Percentiles rank a stretch among this genome's conserved stretches.
Conservation (phyloP, 2,888 invertebrate species). For the Spisula subtruncata region DNA sequence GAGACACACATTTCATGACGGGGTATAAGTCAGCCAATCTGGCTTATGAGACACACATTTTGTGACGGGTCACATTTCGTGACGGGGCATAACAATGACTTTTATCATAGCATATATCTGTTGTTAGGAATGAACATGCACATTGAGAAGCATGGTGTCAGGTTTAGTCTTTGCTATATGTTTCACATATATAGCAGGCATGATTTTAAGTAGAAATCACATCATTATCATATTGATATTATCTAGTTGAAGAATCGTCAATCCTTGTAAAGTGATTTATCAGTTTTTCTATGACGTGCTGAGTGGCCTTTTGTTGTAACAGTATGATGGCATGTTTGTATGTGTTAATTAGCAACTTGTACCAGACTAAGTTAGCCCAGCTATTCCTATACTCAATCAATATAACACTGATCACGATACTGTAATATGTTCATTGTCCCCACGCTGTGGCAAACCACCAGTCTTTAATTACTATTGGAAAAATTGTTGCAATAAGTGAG, state of each 20-base stretch:
- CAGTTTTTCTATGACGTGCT: background rate
- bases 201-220: background rate
- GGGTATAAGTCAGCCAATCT: no score
- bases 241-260: background rate
- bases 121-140: background rate
- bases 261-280: background rate
- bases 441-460: background rate
- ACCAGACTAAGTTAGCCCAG: background rate
- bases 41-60: no score
- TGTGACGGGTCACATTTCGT: no score
- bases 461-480: background rate
- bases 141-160: background rate
- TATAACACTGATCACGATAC: background rate
- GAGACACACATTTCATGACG: no score
- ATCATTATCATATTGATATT: background rate
- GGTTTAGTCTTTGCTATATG: background rate
- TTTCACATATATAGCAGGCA: background rate
- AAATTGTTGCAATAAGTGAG: background rate
- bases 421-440: background rate
- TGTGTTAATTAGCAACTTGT: constrained; percentile 8
- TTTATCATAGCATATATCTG: no score
- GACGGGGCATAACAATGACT: no score
- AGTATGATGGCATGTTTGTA: constrained; percentile 1
- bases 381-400: background rate
- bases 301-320: background rate